phyloP scores from a whole-genome alignment of 2,113 vertebrate species.

The Cygnus buccinator region DNA sequence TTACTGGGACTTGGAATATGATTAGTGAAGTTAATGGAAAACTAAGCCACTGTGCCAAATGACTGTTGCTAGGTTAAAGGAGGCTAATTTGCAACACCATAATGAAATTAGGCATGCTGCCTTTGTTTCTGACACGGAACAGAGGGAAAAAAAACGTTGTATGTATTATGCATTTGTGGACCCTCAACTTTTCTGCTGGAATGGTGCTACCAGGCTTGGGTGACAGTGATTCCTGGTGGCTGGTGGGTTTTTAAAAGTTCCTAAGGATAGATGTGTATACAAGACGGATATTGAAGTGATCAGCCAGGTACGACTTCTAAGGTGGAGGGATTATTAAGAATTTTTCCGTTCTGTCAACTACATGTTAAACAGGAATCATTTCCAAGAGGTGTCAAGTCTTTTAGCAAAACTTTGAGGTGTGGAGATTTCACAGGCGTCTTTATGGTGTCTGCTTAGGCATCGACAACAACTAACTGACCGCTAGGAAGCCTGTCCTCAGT shows the following conservation, averaged over 20 bases:
- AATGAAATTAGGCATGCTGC: conserved; percentile 54
- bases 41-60: conserved; percentile 56
- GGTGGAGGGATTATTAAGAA: neutral
- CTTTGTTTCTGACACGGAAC: conserved; percentile 27
- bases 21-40: conserved; percentile 71
- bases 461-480: neutral
- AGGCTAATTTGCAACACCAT: conserved; percentile 54
- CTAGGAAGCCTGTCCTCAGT: neutral
- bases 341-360: neutral
- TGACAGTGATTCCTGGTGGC: neutral
- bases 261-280: neutral
- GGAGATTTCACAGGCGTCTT: neutral
- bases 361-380: neutral
- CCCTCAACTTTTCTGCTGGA: neutral
- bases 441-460: neutral
- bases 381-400: neutral
- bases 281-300: neutral
- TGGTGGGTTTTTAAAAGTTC: neutral
- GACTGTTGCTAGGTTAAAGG: conserved; percentile 64
- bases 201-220: neutral
- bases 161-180: neutral
- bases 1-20: conserved; percentile 58
- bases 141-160: neutral
- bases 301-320: rapidly evolving
- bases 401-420: neutral